Evolutionary conservation across 1,140 invertebrate species (phyloP), one percentile per base, ranked within the genome.

Genomic region (Anagrus nilaparvatae): DNA sequence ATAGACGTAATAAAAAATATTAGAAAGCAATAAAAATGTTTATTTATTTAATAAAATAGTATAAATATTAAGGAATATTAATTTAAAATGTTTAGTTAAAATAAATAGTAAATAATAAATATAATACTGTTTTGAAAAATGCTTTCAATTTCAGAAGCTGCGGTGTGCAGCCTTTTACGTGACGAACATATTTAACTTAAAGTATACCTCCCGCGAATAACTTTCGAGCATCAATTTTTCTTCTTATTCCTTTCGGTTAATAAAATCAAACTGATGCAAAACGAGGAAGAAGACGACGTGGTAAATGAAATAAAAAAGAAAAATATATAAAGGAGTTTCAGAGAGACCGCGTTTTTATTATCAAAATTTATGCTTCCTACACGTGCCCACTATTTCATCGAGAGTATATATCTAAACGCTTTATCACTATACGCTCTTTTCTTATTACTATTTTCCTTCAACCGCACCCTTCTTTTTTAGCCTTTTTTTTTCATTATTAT

Each of bases 91-190:
- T n/a, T n/a, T n/a, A n/a, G n/a, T n/a, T n/a, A n/a, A n/a, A n/a
- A n/a, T n/a, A n/a, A n/a, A n/a, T n/a, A n/a, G n/a, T n/a, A n/a
- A n/a, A n/a, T n/a, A n/a, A n/a, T n/a, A n/a, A n/a, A n/a, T n/a
- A n/a, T n/a, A n/a, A n/a, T n/a, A n/a, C n/a, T n/a, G 37, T 20
- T 45, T 41, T 61, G 61, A 65, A 44, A 63, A 63, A 65, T 61
- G 56, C 57, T 62, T 62, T 56, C 61, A 63, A 65, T 67, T 67
- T 67, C 60, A 59, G 55, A 63, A 62, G 47, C 53, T 51, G 49
- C 38, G 44, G 52, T 48, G 48, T 47, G 47, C 52, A 46, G 50
- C 41, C 42, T 49, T 42, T 46, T 63, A 65, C 64, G 64, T 67
- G 64, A 61, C 50, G 54, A 53, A 58, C 60, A 59, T 67, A 61